A percentile compares a stretch with the other conserved stretches of the same genome.
Conservation (phyloP, 2,888 invertebrate genomes). For the Halictus quadricinctus region DNA sequence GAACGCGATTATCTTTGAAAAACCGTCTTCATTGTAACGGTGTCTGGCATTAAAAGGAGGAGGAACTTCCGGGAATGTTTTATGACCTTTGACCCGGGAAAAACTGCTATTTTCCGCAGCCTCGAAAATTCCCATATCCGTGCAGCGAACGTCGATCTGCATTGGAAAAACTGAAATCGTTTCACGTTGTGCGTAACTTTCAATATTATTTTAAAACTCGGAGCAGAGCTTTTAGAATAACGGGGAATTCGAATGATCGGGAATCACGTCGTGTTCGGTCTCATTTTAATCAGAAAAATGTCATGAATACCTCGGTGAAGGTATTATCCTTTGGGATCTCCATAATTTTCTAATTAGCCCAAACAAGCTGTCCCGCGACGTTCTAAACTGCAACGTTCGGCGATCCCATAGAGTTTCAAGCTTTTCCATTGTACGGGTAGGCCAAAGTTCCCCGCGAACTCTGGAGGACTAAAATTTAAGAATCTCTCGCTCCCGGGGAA, state of each 20-base stretch:
- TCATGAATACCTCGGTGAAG: no score
- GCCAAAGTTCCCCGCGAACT: background rate
- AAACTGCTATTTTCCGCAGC: background rate
- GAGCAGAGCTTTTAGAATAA: no score
- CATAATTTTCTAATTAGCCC: background rate
- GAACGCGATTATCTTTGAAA: constrained; percentile 7
- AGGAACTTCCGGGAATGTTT: background rate
- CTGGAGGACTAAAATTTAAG: background rate
- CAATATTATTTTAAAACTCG: no score
- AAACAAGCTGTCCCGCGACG: background rate
- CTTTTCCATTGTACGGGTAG: background rate
- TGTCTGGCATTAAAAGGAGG: background rate
- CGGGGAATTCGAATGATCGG: no score
- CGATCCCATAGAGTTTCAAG: background rate
- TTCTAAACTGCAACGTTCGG: background rate
- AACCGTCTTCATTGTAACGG: background rate
- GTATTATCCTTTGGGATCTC: background rate
- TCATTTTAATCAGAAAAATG: no score
- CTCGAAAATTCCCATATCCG: background rate
- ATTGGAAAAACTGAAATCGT: background rate
- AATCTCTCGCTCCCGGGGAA: background rate
- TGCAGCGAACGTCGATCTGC: background rate
- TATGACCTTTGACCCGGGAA: background rate
- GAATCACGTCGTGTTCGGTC: no score
- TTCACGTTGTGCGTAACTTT: background rate